Conservation (phyloP, 2,797 vertebrate species). For the Phalloptychus januarius region DNA sequence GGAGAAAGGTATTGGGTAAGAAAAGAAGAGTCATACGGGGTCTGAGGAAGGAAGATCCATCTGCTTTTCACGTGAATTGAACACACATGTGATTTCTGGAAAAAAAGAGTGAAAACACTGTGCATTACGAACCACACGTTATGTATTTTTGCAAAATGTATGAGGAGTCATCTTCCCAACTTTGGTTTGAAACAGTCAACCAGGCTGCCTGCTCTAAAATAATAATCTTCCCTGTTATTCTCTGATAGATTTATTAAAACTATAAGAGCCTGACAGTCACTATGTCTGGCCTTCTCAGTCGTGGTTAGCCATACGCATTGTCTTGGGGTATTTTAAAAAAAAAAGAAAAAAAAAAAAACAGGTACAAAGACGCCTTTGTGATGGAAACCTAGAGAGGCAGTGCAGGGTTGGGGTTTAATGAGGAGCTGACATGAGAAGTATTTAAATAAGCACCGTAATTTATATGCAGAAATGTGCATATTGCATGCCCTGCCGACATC, state of each 20-base stretch:
- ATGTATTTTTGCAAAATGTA: conserved; percentile 5
- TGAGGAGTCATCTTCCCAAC: neutral
- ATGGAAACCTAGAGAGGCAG: conserved; percentile 20
- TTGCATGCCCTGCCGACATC: conserved; percentile 3
- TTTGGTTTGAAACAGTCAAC: conserved; percentile 40
- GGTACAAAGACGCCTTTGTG: conserved; percentile 44
- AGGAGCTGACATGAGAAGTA: conserved; percentile 52
- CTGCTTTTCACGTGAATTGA: conserved; percentile 56
- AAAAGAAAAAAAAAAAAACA: neutral
- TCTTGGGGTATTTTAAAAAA: conserved; percentile 39
- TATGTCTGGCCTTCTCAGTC: conserved; percentile 33
- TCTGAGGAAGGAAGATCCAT: conserved; percentile 63
- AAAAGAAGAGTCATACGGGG: conserved; percentile 32
- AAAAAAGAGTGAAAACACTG: conserved; percentile 15
- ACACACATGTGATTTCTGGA: conserved; percentile 26
- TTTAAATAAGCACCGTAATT: conserved; percentile 52
- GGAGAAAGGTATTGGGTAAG: conserved; percentile 30
- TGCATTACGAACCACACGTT: conserved; percentile 7
- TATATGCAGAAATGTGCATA: conserved; percentile 34
- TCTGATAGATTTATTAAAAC: conserved; percentile 42
- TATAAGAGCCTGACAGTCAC: conserved; percentile 44
- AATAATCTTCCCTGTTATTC: conserved; percentile 29
- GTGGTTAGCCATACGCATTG: conserved; percentile 39
- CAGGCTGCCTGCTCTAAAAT: conserved; percentile 28
- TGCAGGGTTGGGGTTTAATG: conserved; percentile 20